A percentile compares a stretch with the other conserved stretches of the same genome.
These are phyloP conservation scores for Papilio dardanus DNA, from an alignment of 1,140 invertebrate species.

Conservation along the genomic window DNA sequence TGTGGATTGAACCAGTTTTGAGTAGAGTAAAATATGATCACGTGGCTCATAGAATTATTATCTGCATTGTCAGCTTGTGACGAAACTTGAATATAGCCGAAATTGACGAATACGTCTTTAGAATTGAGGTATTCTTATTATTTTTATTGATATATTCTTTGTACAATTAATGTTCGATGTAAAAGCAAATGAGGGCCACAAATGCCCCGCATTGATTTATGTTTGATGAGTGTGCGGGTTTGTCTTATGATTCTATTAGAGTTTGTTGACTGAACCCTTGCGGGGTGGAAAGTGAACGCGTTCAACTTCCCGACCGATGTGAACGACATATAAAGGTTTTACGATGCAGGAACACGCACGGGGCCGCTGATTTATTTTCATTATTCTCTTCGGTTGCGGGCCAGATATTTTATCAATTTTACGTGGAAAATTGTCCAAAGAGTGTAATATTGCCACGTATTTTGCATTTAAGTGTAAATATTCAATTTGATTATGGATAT, in stretches of 20 bases:
- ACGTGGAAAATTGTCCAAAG: not conserved
- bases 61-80: not conserved
- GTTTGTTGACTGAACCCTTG: conserved; percentile 69
- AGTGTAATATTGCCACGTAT: not conserved
- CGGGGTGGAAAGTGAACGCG: conserved; percentile 52
- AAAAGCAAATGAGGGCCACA: conserved; percentile 64
- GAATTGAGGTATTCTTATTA: not conserved
- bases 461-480: not conserved
- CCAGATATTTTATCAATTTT: conserved; percentile 12
- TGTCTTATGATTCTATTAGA: conserved; percentile 75
- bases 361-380: conserved; percentile 65
- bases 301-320: conserved; percentile 44
- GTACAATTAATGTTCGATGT: conserved; percentile 16
- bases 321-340: conserved; percentile 60
- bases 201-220: conserved; percentile 64
- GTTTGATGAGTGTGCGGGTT: conserved; percentile 58
- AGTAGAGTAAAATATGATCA: not conserved
- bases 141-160: not conserved
- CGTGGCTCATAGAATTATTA: not conserved
- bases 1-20: not conserved
- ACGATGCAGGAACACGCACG: conserved; percentile 57
- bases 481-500: too few relatives aligned
- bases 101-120: not conserved
- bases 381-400: conserved; percentile 41
- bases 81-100: not conserved